Evolutionary conservation across 2,888 invertebrate genomes (phyloP), one percentile per base, ranked within the genome.

Genomic region (Drosophila prolongata): DNA sequence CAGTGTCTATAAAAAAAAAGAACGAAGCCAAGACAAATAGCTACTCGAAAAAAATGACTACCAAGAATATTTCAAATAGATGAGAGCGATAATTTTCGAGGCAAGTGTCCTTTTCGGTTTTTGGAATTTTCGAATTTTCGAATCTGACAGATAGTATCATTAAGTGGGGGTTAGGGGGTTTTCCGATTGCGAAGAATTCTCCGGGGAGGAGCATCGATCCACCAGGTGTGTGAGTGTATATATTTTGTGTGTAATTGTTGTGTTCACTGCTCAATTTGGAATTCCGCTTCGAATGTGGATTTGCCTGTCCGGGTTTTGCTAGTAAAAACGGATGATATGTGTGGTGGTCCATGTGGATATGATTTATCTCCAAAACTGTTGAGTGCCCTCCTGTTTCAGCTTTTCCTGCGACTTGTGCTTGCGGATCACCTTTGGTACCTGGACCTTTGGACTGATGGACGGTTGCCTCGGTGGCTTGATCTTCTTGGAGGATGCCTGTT

Each of bases 251-350:
- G 34, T 49, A 35, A 16, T 49, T 49, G 49, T 35, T 6, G 49
- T 52, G 52, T 52, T 52, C 37, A 52, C 52, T 37, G 37, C 52
- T 52, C 52, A 52, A 52, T 52, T 52, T 52, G 52, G 52, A 52
- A 52, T 52, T 52, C 37, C 52, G 52, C 35, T 49, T 49, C 49
- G 35, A 49, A 49, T 35, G 16, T 49, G 49, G 49, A 49, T 49
- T 49, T 49, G 49, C 49, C 47, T 19, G 49, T 49, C 49, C 35
- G 49, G 34, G 34, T 35, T 49, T 49, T 16, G 16, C 6, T 30
- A 2, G 14, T 30, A 34, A 47, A 35, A 49, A 49, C 49, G 16
- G 49, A 13, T 49, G 16, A 35, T 35, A 9, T 11, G 3, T 30
- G 30, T 2, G 6, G 30, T 30, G 30, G 30, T 30, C 6, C 8